Conservation (phyloP, 2,888 invertebrate species). For the Agonopterix arenella region DNA sequence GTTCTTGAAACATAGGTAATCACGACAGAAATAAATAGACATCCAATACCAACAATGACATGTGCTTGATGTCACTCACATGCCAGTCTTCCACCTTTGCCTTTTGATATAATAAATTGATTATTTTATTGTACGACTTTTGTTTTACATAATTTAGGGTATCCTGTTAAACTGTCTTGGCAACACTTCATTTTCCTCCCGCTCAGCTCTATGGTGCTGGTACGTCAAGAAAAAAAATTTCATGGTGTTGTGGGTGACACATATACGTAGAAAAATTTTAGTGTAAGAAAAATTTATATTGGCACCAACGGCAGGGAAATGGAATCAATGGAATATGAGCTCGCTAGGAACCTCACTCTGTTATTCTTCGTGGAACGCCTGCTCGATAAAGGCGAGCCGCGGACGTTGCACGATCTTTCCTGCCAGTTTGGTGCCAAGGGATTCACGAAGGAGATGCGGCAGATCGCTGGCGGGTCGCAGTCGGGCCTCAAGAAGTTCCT, state of each 20-base stretch:
- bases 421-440: constrained; percentile 99
- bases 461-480: constrained; percentile 96
- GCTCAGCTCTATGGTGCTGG: constrained; percentile 55
- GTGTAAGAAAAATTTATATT: constrained; percentile 64
- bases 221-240: constrained; percentile 59
- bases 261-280: constrained; percentile 73
- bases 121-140: too few relatives aligned
- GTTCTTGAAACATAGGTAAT: too few relatives aligned
- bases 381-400: constrained; percentile 96
- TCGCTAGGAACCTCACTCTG: constrained; percentile 95
- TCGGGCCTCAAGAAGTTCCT: constrained; percentile 98
- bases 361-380: constrained; percentile 99
- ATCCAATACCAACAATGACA: too few relatives aligned
- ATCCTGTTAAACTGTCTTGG: constrained; percentile 5
- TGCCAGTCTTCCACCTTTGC: too few relatives aligned
- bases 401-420: constrained; percentile 97
- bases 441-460: constrained; percentile 99
- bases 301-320: constrained; percentile 80
- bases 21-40: too few relatives aligned
- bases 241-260: constrained; percentile 77
- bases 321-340: constrained; percentile 96
- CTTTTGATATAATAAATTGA: too few relatives aligned
- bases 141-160: constrained; percentile 1
- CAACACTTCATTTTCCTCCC: constrained; percentile 5
- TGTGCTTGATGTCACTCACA: too few relatives aligned